These are phyloP conservation scores for Latrodectus hesperus DNA, from an alignment of 2,888 invertebrate species.

Conservation along the genomic window DNA sequence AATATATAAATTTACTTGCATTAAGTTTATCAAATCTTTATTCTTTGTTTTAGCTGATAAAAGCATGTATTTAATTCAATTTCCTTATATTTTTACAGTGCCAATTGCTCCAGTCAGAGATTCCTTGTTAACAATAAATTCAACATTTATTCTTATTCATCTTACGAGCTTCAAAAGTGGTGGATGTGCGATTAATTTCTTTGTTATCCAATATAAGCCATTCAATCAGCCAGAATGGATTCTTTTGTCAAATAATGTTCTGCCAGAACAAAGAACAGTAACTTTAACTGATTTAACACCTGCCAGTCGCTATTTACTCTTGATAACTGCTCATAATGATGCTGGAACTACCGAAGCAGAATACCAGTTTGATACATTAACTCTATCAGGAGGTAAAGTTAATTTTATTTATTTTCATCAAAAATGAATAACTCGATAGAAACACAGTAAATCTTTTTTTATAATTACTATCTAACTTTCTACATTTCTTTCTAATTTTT, in stretches of 20 bases:
- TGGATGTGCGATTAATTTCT: slow-evolving; percentile 95
- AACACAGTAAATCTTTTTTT: neutral
- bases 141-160: slow-evolving; percentile 93
- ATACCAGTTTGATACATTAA: slow-evolving; percentile 95
- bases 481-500: too few species aligned
- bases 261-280: slow-evolving; percentile 78
- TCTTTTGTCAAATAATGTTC: slow-evolving; percentile 93
- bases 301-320: slow-evolving; percentile 93
- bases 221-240: slow-evolving; percentile 83
- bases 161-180: slow-evolving; percentile 95
- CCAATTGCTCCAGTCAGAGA: slow-evolving; percentile 93
- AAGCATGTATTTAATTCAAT: neutral
- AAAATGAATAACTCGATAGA: too few species aligned
- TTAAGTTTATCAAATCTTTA: too few species aligned
- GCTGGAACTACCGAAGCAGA: slow-evolving; percentile 96
- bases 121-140: slow-evolving; percentile 92
- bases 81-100: slow-evolving; percentile 77
- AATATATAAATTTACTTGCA: too few species aligned
- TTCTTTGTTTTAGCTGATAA: too few species aligned
- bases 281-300: slow-evolving; percentile 84
- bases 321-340: slow-evolving; percentile 88
- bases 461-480: neutral
- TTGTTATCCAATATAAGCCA: slow-evolving; percentile 87
- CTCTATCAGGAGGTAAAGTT: slow-evolving; percentile 90
- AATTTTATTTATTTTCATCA: too few species aligned